Base-by-base conservation (phyloP, 2,113 vertebrate genomes). In the Centropus bengalensis region DNA sequence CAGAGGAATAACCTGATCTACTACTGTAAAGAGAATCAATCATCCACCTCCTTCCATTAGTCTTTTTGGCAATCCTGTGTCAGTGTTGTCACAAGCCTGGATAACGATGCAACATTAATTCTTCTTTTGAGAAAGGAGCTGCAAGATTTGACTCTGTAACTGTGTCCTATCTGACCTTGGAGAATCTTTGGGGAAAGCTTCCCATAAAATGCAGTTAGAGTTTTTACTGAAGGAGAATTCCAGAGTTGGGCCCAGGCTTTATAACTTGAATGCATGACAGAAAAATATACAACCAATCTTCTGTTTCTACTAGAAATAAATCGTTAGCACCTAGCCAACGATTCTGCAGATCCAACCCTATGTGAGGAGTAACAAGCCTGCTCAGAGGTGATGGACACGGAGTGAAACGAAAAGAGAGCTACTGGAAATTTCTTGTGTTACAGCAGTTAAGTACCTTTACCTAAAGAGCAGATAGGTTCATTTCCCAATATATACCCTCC, bases 71-170 rank as follows among this genome's bases (percentile, higher is more conserved):
- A 96, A 91, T 71, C 88, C 89, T 22, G 16, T 82, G 60, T 77
- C 87, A 83, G 87, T 77, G 71, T 60, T 93, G 89, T 81, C 95
- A 86, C 82, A 86, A 75, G 73, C 32, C 86, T 68, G 58, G 86
- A 79, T 91, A 93, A 96, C 1, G n/a, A 94, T 38, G 80, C 82
- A 76, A 93, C 80, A 90, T 94, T 84, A 90, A 90, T 96, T 88
- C 89, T 91, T 55, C 68, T 77, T 78, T 52, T 68, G 60, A 83
- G 64, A 88, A 93, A 74, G 56, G 10, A 79, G 62, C 69, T 78
- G 54, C 64, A 83, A 70, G 80, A 49, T 88, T 15, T 78, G 83
- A 88, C 60, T 91, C n/a, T 1, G 2, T 66, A 89, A 77, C 93
- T 67, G n/a, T 68, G 69, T 88, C 76, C 94, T 94, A 2, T 47